A percentile compares a stretch with the other conserved stretches of the same genome.
These are phyloP conservation scores for Microcebus griseorufus DNA, from an alignment of 2,113 vertebrate genomes.

Conservation along the genomic window DNA sequence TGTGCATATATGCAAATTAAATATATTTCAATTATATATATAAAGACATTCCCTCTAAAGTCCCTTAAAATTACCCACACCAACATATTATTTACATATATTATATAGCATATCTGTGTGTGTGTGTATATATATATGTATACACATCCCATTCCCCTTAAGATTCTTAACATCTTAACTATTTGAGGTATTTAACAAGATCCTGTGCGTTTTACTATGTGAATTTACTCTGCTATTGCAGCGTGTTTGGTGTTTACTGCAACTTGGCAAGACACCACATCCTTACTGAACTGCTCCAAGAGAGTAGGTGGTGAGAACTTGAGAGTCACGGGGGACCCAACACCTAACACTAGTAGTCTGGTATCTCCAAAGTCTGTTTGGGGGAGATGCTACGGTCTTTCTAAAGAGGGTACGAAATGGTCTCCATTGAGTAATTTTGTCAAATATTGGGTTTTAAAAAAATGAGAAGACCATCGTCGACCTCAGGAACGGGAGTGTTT, in stretches of 20 bases:
- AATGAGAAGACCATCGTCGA: neutral
- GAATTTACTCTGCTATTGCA: neutral
- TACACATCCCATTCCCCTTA: neutral
- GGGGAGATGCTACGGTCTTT: neutral
- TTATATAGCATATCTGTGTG: too few relatives aligned
- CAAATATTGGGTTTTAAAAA: neutral
- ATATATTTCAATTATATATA: neutral
- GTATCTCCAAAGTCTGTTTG: accelerated
- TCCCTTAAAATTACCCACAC: neutral
- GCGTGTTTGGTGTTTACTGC: accelerated
- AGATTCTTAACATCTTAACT: neutral
- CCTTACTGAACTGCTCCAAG: neutral
- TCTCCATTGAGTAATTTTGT: neutral
- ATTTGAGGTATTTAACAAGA: neutral
- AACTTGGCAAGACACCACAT: accelerated
- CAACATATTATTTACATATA: neutral
- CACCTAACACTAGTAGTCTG: accelerated
- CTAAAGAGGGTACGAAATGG: accelerated
- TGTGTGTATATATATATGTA: accelerated
- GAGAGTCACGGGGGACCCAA: neutral
- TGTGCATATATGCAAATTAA: neutral
- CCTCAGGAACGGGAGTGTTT: accelerated
- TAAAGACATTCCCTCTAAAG: neutral
- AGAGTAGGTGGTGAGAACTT: neutral
- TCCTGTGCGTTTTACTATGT: accelerated